Conservation (phyloP, 2,888 invertebrate species). For the Amiota minor region DNA sequence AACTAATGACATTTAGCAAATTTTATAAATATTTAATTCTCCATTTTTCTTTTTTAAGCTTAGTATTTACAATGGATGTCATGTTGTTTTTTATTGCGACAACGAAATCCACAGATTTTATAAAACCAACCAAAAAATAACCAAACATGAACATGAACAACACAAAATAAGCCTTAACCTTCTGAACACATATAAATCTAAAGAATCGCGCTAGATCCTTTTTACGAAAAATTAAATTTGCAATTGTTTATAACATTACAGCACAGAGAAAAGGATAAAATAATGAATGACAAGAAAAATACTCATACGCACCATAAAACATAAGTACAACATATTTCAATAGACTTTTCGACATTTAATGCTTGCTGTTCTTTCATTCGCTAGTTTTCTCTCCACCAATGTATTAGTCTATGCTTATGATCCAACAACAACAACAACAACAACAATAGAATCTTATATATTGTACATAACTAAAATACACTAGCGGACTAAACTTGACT, state of each 20-base stretch:
- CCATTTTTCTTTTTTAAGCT: too few relatives aligned
- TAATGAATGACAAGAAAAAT: slow-evolving; percentile 53
- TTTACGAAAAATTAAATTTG: slow-evolving; percentile 24
- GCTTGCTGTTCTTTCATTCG: neutral
- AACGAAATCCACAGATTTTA: neutral
- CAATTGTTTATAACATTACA: slow-evolving; percentile 23
- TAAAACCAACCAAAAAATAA: neutral
- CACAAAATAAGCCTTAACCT: neutral
- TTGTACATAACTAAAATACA: too few relatives aligned
- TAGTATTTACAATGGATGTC: slow-evolving; percentile 14
- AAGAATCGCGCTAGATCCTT: slow-evolving; percentile 5
- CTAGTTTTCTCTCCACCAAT: neutral
- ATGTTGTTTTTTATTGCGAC: neutral
- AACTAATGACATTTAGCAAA: too few relatives aligned
- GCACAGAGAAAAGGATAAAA: slow-evolving; percentile 44
- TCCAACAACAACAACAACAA: neutral
- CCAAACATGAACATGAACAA: neutral
- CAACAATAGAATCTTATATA: neutral
- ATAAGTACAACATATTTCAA: slow-evolving; percentile 66
- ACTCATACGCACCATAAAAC: slow-evolving; percentile 65
- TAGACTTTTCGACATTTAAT: slow-evolving; percentile 62
- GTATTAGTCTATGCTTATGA: neutral
- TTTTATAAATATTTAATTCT: too few relatives aligned
- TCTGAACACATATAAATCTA: slow-evolving; percentile 5
- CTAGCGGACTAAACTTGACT: slow-evolving; percentile 72